Evolutionary conservation across 2,888 invertebrate genomes (phyloP), one percentile per base, ranked within the genome.

Genomic region (Cerastoderma edule): DNA sequence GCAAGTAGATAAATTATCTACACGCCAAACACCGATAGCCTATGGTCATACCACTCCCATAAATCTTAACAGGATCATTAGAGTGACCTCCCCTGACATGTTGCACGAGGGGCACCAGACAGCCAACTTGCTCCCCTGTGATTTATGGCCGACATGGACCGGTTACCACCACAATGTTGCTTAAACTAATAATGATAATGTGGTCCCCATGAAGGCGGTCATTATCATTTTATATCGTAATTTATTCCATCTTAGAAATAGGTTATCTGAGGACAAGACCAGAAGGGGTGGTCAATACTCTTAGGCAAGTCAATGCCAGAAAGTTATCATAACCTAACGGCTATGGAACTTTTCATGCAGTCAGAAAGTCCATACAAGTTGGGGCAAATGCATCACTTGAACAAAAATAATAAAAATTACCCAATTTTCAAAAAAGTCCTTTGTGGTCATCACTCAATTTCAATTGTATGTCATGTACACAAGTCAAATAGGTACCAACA

Each of bases 1-100:
- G 22, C 32, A 60, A 27, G 60, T 60, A 60, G 24, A 60, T 60
- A 60, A 60, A 60, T 60, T 39, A 60, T 60, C 60, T 39, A 60
- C 60, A 60, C 39, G 60, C 60, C 60, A 60, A 60, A 35, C 35
- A 0, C 28, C n/a, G n/a, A 35, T 39, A 60, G 60, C 39, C 60
- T 60, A 39, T 39, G 39, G 60, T 60, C 60, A 60, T 0, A 35
- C 39, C 27, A 44, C 60, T 60, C 60, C 39, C 39, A 60, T 60
- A 60, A 60, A 60, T 60, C 60, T 60, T 60, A 2, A 2, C 39
- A n/a, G 13, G 6, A 39, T 60, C 60, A 35, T 5, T 24, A 60
- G 24, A 60, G 60, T 35, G 22, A 24, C 39, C 39, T 60, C 35
- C 60, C 39, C 39, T 60, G 33, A 60, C 27, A 60, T 8, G 19